phyloP scores from a whole-genome alignment of 2,113 vertebrate genomes.

The Oryzias woworae region DNA sequence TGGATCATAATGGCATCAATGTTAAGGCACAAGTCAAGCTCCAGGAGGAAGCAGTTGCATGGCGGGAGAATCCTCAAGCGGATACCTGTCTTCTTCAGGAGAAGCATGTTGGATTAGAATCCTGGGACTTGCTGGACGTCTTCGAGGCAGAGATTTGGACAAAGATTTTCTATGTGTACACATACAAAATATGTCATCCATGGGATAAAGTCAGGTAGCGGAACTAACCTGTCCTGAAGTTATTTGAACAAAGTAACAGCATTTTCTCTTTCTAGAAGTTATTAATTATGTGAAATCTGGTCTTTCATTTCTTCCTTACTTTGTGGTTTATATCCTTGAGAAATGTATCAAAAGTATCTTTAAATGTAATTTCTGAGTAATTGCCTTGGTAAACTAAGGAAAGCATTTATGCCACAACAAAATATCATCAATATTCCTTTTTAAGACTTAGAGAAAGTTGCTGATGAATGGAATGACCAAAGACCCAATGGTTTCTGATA shows the following conservation, averaged over 20 bases:
- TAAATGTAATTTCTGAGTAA: neutral
- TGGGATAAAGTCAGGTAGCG: slow-evolving; percentile 18
- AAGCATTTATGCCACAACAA: neutral
- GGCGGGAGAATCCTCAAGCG: slow-evolving; percentile 48
- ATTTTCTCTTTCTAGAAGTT: no score
- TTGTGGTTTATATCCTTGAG: neutral
- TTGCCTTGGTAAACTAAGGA: neutral
- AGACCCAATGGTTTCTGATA: neutral
- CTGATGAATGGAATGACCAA: neutral
- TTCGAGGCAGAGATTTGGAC: slow-evolving; percentile 92
- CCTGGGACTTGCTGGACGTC: slow-evolving; percentile 95
- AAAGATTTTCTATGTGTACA: slow-evolving; percentile 73
- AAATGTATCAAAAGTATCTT: neutral
- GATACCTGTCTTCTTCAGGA: slow-evolving; percentile 98
- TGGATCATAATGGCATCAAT: slow-evolving; percentile 29
- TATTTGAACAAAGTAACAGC: neutral
- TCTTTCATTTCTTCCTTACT: no score
- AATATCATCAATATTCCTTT: slow-evolving; percentile 1
- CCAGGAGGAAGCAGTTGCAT: slow-evolving; percentile 21
- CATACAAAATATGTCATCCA: slow-evolving; percentile 57
- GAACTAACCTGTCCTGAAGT: neutral
- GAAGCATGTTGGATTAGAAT: slow-evolving; percentile 98
- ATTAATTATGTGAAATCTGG: no score
- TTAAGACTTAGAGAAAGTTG: neutral
- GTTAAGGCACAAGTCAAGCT: slow-evolving; percentile 64